phyloP scores from a whole-genome alignment of 2,888 invertebrate genomes.

The Acleris holmiana region DNA sequence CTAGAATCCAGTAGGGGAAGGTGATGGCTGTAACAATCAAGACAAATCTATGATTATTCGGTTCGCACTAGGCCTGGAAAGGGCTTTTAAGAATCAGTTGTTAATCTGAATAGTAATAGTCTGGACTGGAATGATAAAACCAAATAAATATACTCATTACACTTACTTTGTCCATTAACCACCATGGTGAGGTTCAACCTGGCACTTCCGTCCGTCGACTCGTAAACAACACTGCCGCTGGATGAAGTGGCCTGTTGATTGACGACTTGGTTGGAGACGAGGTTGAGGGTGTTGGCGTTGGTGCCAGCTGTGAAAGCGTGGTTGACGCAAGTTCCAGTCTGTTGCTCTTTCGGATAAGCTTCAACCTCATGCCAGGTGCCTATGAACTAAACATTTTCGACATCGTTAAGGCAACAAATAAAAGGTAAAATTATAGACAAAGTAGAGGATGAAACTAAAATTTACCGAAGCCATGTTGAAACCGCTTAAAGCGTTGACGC shows the following conservation, averaged over 20 bases:
- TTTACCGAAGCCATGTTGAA: constrained; percentile 20
- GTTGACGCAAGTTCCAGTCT: constrained; percentile 57
- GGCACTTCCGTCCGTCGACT: constrained; percentile 7
- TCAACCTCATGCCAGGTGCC: constrained; percentile 84
- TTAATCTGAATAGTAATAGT: neutral
- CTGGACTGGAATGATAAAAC: too few relatives aligned
- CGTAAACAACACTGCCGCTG: constrained; percentile 12
- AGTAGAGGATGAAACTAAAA: neutral
- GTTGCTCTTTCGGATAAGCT: constrained; percentile 72
- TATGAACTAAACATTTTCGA: constrained; percentile 64
- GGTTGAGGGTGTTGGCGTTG: constrained; percentile 29
- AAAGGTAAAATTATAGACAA: too few relatives aligned
- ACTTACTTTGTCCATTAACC: constrained; percentile 11
- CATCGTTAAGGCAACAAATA: too few relatives aligned
- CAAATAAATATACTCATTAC: too few relatives aligned
- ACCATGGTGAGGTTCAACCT: constrained; percentile 36
- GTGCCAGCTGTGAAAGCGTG: constrained; percentile 8
- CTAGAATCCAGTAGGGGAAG: constrained; percentile 81
- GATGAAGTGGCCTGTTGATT: constrained; percentile 41
- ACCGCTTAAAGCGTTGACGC: neutral
- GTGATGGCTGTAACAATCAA: constrained; percentile 3
- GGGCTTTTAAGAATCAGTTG: neutral
- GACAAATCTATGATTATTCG: neutral
- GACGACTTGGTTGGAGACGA: constrained; percentile 47
- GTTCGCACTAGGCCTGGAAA: too few relatives aligned